Base-by-base conservation (phyloP, 2,888 invertebrate genomes). In the Sepiola atlantica region DNA sequence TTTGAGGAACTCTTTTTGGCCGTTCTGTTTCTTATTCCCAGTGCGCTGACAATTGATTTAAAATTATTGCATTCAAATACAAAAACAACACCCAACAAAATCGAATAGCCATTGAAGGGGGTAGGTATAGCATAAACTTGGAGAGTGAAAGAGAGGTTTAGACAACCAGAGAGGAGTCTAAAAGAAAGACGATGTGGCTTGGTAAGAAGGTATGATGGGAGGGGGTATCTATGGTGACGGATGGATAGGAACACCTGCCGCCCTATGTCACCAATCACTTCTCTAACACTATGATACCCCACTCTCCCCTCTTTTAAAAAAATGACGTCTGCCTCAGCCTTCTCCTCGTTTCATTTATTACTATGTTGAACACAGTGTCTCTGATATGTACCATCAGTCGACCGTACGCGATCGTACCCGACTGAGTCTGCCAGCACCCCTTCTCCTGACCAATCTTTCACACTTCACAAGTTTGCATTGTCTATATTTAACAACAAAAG, bases 21-120 rank as follows among this genome's bases (percentile, higher is more conserved):
- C 45, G 4, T 45, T 45, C 45, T 45, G 45, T 8, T 45, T 45
- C 45, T 45, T 8, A 45, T 45, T 45, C 45, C 45, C 45, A 45
- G 8, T 45, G 45, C 45, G 45, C 45, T 8, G 45, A 45, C 45
- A 45, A 45, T 45, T 8, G 45, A 45, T 45, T 45, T 45, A 45
- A 45, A 45, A 45, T 2, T 4, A 45, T 45, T 45, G 45, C 8
- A 45, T 45, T 45, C 2, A 45, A 45, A 77, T n/a, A 16, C 10
- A n/a, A n/a, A 77, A n/a, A n/a, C 12, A 10, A 77, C 0, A 77
- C 0, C 0, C 0, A n/a, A n/a, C n/a, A 0, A n/a, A 0, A n/a
- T n/a, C 12, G 77, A n/a, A n/a, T n/a, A 45, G 8, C 45, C 4
- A 45, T 45, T n/a, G n/a, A 4, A n/a, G n/a, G 32, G 1, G 77